A percentile compares a stretch with the other conserved stretches of the same genome.
These are phyloP conservation scores for Oenanthe oenanthe DNA, from an alignment of 2,113 vertebrate genomes.

Conservation along the genomic window DNA sequence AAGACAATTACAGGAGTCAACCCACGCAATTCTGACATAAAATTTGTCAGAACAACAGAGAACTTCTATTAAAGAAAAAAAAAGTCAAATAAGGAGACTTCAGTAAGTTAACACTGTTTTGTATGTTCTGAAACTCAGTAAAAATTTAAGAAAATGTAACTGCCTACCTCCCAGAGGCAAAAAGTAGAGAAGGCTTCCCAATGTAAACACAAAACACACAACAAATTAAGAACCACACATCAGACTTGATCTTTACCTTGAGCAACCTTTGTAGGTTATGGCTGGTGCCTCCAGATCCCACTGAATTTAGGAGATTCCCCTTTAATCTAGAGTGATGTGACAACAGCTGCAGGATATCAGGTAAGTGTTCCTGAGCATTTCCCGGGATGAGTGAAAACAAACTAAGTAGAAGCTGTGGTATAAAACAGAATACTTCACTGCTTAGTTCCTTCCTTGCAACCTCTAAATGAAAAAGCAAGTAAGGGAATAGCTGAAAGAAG, in stretches of 20 bases:
- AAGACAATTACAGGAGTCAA: background rate
- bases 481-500: constrained; percentile 25
- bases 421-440: constrained; percentile 80
- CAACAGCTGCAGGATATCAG: constrained; percentile 80
- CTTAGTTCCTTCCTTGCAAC: constrained; percentile 68
- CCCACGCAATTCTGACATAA: background rate
- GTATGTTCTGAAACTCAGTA: background rate
- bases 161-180: background rate
- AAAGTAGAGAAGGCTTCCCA: constrained; percentile 23
- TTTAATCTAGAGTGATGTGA: constrained; percentile 85
- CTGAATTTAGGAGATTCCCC: constrained; percentile 74
- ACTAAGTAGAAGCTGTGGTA: constrained; percentile 88
- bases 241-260: constrained; percentile 80
- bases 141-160: background rate
- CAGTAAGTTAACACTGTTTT: background rate
- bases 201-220: constrained; percentile 56
- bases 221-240: constrained; percentile 60
- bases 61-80: background rate
- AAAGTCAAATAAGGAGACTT: background rate
- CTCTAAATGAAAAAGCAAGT: constrained; percentile 37
- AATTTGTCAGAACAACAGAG: background rate
- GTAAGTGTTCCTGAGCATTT: constrained; percentile 85
- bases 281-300: constrained; percentile 68
- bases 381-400: constrained; percentile 85
- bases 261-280: constrained; percentile 76